Percentiles rank a stretch among this genome's conserved stretches.
Evolutionary conservation across 2,113 vertebrate genomes (phyloP).

Genomic region (Hymenochirus boettgeri): DNA sequence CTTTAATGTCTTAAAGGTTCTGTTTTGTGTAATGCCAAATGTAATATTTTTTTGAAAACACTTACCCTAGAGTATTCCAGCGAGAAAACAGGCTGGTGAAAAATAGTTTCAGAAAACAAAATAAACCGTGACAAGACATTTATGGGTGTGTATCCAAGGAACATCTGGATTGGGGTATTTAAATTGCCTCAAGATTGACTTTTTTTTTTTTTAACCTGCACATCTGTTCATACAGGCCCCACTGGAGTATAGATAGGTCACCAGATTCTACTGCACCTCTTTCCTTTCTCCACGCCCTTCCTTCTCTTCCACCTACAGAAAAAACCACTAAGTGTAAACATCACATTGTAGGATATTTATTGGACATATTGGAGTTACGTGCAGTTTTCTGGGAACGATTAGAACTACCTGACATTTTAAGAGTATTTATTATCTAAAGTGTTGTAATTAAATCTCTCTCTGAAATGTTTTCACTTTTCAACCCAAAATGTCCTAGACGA

Average conservation of each 20-base stretch:
- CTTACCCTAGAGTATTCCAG: constrained; percentile 78
- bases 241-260: constrained; percentile 70
- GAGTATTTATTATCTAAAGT: constrained; percentile 6
- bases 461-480: neutral
- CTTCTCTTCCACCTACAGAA: constrained; percentile 57
- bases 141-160: constrained; percentile 71
- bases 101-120: constrained; percentile 80
- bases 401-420: neutral
- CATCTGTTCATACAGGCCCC: constrained; percentile 72
- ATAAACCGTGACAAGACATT: constrained; percentile 79
- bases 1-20: constrained; percentile 74
- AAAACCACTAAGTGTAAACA: constrained; percentile 48
- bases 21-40: constrained; percentile 78
- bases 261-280: constrained; percentile 57
- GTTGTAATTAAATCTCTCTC: neutral
- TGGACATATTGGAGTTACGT: constrained; percentile 39
- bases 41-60: constrained; percentile 82
- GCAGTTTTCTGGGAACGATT: neutral
- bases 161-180: constrained; percentile 73
- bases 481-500: neutral
- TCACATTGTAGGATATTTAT: no score
- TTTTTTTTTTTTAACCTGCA: constrained; percentile 54
- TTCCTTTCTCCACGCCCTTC: constrained; percentile 36
- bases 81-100: constrained; percentile 81
- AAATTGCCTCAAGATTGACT: constrained; percentile 53